Percentiles rank a stretch among this genome's conserved stretches.
Evolutionary conservation across 2,888 invertebrate genomes (phyloP).

Genomic region (Spodoptera picta): DNA sequence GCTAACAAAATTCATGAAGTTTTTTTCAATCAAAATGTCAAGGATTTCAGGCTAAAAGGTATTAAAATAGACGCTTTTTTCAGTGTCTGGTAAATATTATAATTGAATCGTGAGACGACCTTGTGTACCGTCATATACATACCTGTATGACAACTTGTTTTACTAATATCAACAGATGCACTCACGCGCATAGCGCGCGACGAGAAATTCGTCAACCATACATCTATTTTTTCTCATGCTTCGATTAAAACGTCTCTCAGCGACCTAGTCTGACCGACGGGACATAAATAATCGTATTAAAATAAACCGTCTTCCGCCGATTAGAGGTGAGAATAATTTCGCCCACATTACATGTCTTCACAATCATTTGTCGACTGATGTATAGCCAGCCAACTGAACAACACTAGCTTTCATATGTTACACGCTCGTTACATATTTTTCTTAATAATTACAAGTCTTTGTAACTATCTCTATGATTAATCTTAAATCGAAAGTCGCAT

Average conservation of each 20-base stretch:
- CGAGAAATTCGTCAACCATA: constrained; percentile 37
- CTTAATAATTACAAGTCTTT: constrained; percentile 17
- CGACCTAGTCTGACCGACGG: constrained; percentile 52
- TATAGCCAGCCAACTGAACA: constrained; percentile 21
- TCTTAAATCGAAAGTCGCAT: constrained; percentile 32
- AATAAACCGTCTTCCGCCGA: constrained; percentile 57
- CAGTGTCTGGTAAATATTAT: background rate
- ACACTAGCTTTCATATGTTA: constrained; percentile 39
- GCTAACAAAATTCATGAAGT: background rate
- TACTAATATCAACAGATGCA: constrained; percentile 25
- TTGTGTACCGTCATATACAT: constrained; percentile 15
- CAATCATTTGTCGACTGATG: constrained; percentile 52
- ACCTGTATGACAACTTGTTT: constrained; percentile 1
- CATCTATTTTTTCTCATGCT: constrained; percentile 42
- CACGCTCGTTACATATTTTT: constrained; percentile 32
- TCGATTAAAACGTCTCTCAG: constrained; percentile 53
- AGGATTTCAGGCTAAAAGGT: background rate
- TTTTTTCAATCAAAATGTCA: background rate
- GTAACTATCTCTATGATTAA: constrained; percentile 15
- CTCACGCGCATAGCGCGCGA: constrained; percentile 4
- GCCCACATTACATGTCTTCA: constrained; percentile 51
- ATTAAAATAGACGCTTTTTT: background rate
- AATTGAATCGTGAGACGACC: constrained; percentile 1
- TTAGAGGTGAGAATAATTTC: constrained; percentile 58
- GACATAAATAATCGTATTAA: constrained; percentile 60